Evolutionary conservation across 2,888 invertebrate genomes (phyloP).

Genomic region (Drosophila mettleri): DNA sequence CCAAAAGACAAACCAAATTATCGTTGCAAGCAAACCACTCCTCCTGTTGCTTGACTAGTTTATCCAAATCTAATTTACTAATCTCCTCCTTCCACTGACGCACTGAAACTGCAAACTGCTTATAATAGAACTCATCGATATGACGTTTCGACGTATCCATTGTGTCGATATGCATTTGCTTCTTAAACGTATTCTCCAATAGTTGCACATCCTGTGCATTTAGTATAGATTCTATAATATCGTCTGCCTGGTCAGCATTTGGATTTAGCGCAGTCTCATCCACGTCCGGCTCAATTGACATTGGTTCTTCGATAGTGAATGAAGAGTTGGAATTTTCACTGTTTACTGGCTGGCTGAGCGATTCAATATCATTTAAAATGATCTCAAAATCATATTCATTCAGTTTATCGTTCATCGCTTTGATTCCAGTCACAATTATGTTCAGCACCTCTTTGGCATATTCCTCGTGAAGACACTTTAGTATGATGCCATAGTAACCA

Average conservation of each 20-base stretch:
- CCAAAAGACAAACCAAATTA: slow-evolving; percentile 89
- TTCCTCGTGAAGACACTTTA: slow-evolving; percentile 88
- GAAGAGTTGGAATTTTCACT: background rate
- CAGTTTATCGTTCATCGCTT: slow-evolving; percentile 85
- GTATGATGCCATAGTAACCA: slow-evolving; percentile 90
- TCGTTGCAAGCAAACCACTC: slow-evolving; percentile 90
- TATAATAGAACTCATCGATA: slow-evolving; percentile 75
- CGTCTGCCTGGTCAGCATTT: slow-evolving; percentile 55
- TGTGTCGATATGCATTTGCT: slow-evolving; percentile 83
- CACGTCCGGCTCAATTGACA: slow-evolving; percentile 16
- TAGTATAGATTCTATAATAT: slow-evolving; percentile 79
- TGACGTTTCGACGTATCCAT: slow-evolving; percentile 37
- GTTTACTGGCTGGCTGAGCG: slow-evolving; percentile 28
- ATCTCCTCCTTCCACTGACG: slow-evolving; percentile 88
- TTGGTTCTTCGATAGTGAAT: slow-evolving; percentile 17
- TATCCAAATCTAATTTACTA: slow-evolving; percentile 87
- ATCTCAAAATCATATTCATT: slow-evolving; percentile 86
- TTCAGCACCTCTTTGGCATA: slow-evolving; percentile 90
- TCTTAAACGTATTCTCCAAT: slow-evolving; percentile 86
- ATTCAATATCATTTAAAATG: slow-evolving; percentile 57
- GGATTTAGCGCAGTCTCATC: slow-evolving; percentile 4
- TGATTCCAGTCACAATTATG: slow-evolving; percentile 86
- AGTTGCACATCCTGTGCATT: slow-evolving; percentile 78
- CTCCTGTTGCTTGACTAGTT: slow-evolving; percentile 87
- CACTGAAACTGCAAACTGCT: slow-evolving; percentile 85